phyloP scores from a whole-genome alignment of 2,888 invertebrate species.

The Cheilosia variabilis region DNA sequence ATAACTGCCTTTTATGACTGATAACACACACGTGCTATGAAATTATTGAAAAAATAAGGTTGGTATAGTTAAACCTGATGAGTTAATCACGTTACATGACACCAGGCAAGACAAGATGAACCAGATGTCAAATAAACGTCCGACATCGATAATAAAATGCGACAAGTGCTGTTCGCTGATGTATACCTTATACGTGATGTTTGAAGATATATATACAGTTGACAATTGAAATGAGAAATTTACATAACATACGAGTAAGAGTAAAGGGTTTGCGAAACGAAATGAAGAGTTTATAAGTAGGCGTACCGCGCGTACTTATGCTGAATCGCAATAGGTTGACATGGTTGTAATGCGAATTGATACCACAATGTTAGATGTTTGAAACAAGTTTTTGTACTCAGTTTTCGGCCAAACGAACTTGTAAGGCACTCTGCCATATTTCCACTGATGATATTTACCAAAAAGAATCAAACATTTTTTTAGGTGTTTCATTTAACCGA shows the following conservation, averaged over 20 bases:
- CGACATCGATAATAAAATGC: slow-evolving; percentile 8
- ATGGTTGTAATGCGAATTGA: too few relatives aligned
- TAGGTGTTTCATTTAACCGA: too few relatives aligned
- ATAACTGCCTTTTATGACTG: background rate
- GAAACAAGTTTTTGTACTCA: too few relatives aligned
- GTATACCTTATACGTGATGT: background rate
- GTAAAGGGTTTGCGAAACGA: too few relatives aligned
- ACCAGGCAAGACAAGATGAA: slow-evolving; percentile 9
- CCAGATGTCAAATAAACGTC: slow-evolving; percentile 2
- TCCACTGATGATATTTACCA: too few relatives aligned
- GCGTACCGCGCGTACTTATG: too few relatives aligned
- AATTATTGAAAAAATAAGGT: background rate
- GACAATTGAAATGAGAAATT: background rate
- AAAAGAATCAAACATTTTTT: too few relatives aligned
- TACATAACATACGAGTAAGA: background rate
- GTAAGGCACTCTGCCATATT: too few relatives aligned
- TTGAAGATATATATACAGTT: background rate
- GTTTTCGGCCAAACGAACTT: too few relatives aligned
- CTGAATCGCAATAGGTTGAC: too few relatives aligned
- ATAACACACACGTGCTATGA: slow-evolving; percentile 1
- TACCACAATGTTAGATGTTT: too few relatives aligned
- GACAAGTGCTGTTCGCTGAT: background rate
- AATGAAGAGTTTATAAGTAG: too few relatives aligned
- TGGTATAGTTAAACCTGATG: background rate
- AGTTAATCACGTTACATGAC: slow-evolving; percentile 7